Base-by-base conservation (phyloP, 2,797 vertebrate species). In the Tadarida brasiliensis region DNA sequence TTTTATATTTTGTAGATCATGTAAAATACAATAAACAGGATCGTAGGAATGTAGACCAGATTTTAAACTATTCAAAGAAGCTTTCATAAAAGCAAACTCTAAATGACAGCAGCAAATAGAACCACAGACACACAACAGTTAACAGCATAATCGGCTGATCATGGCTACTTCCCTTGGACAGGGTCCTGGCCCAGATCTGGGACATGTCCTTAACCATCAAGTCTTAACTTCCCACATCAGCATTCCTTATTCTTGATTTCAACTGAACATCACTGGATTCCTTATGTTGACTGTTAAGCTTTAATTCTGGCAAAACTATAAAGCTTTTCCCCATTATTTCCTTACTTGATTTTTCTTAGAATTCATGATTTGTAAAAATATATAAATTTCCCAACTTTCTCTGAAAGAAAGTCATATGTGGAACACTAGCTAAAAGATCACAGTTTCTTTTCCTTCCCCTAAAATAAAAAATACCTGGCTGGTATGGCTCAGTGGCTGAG, bases 1-100 rank as follows among this genome's bases (percentile, higher is more conserved):
- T 68, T 94, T 86, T 78, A 17, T 51, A 84, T 87, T 28, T 54
- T 30, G 28, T 26, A 85, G 24, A 88, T 80, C 70, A 84, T 26
- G 35, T 77, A 80, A 96, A 91, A 94, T 12, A 87, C 28, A 93
- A 83, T 35, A 76, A 91, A 94, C 84, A 81, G 26, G 59, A 17
- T 56, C 33, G 67, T 77, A 51, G 59, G 89, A 94, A 63, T 90
- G n/a, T 2, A 76, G 39, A 91, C 65, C 47, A 77, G 71, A 89
- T 77, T 73, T 84, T 2, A 61, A 92, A 81, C n/a, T 70, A 86
- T 76, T 73, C 51, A 90, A 68, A 80, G 91, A 78, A 20, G n/a
- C n/a, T 96, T 92, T 93, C 56, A 77, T 74, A 59, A 92, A 87
- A 26, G 89, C 10, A 65, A 87, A 71, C 49, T 84, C 93, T 68